phyloP scores from a whole-genome alignment of 2,888 invertebrate genomes.

The Pardosa pseudoannulata region DNA sequence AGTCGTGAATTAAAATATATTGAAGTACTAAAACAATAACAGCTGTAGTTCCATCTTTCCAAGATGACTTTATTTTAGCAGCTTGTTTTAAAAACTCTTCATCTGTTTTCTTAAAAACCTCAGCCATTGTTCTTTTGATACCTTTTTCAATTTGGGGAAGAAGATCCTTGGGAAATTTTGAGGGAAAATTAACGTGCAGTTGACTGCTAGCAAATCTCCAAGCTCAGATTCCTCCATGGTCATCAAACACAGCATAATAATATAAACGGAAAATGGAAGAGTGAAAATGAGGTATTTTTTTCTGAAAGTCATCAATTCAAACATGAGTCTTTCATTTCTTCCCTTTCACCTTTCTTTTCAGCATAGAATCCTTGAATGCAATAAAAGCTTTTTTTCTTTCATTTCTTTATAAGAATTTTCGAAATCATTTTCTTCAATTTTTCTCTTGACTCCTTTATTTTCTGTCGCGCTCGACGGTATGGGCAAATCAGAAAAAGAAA shows the following conservation, averaged over 20 bases:
- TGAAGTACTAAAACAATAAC: too few relatives aligned
- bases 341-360: slow-evolving; percentile 79
- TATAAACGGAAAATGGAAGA: slow-evolving; percentile 76
- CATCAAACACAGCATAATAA: slow-evolving; percentile 80
- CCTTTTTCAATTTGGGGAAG: slow-evolving; percentile 76
- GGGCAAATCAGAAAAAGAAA: slow-evolving; percentile 53
- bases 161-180: slow-evolving; percentile 78
- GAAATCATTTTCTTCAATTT: slow-evolving; percentile 23
- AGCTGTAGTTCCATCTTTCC: too few relatives aligned
- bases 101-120: too few relatives aligned
- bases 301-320: slow-evolving; percentile 77
- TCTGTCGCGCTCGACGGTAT: slow-evolving; percentile 15
- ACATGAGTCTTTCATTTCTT: slow-evolving; percentile 80
- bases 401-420: not conserved
- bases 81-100: too few relatives aligned
- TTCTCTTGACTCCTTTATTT: slow-evolving; percentile 35
- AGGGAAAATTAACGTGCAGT: slow-evolving; percentile 78
- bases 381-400: slow-evolving; percentile 33
- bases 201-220: slow-evolving; percentile 78
- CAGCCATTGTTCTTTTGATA: too few relatives aligned
- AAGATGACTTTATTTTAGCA: too few relatives aligned
- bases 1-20: too few relatives aligned
- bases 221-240: slow-evolving; percentile 79
- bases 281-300: slow-evolving; percentile 75
- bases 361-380: slow-evolving; percentile 74